Percentiles rank a stretch among this genome's conserved stretches.
Evolutionary conservation across 2,888 invertebrate genomes (phyloP).

Genomic region (Dryococelus australis): DNA sequence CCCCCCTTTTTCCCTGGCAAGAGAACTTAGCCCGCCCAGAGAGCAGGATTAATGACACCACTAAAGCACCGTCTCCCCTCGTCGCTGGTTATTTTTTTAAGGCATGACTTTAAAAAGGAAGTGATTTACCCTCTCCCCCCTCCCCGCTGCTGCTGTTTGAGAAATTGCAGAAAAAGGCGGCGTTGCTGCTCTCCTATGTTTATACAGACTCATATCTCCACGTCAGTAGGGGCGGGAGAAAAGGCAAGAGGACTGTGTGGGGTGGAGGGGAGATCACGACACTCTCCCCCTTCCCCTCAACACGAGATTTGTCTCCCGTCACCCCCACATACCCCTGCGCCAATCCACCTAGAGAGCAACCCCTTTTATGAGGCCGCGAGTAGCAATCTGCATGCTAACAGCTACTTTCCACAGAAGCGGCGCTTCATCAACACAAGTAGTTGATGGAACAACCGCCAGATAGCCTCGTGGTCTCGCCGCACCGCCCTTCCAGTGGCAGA

Average conservation of each 20-base stretch:
- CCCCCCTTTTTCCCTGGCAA: neutral
- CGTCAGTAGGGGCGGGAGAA: neutral
- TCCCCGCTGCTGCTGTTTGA: neutral
- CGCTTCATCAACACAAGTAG: constrained; percentile 7
- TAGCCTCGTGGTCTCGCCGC: neutral
- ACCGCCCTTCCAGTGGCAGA: no score
- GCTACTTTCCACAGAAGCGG: neutral
- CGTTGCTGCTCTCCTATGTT: neutral
- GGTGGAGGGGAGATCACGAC: neutral
- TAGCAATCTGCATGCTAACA: constrained; percentile 28
- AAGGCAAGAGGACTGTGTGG: no score
- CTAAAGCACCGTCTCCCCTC: constrained; percentile 26
- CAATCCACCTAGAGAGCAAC: neutral
- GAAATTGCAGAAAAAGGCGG: constrained; percentile 25
- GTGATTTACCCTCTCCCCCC: constrained; percentile 21
- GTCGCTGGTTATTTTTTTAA: constrained; percentile 23
- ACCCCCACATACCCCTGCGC: neutral
- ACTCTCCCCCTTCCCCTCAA: neutral
- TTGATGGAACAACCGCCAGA: neutral
- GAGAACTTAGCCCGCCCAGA: neutral
- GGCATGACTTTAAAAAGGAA: constrained; percentile 28
- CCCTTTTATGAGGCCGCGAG: constrained; percentile 18
- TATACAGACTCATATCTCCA: constrained; percentile 26
- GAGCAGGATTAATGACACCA: constrained; percentile 28
- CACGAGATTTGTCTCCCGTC: constrained; percentile 12